phyloP scores from a whole-genome alignment of 2,113 vertebrate genomes.

The Chunga burmeisteri region DNA sequence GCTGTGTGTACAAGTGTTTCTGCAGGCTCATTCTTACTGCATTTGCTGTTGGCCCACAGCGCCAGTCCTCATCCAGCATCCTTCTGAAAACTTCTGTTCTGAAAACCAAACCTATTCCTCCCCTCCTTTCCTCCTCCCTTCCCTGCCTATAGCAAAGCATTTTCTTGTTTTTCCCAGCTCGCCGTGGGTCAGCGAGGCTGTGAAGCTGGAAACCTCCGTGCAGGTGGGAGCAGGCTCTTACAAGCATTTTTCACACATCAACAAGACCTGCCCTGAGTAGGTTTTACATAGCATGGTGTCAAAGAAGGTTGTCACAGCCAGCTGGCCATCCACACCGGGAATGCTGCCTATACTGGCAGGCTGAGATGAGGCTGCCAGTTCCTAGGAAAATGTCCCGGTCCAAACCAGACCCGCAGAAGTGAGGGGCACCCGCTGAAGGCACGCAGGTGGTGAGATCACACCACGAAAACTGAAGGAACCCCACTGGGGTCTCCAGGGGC shows the following conservation, averaged over 20 bases:
- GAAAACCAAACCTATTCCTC: background rate
- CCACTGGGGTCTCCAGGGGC: background rate
- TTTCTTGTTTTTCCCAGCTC: background rate
- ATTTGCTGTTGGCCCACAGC: background rate
- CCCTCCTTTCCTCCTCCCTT: background rate
- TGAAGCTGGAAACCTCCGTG: background rate
- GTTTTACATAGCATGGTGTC: slow-evolving; percentile 31
- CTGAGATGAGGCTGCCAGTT: slow-evolving; percentile 1
- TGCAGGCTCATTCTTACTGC: background rate
- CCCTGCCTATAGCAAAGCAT: background rate
- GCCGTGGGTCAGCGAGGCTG: background rate
- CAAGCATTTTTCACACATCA: slow-evolving; percentile 50
- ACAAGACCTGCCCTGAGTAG: slow-evolving; percentile 37
- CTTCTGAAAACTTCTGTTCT: background rate
- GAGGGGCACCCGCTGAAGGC: background rate
- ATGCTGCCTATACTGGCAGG: slow-evolving; percentile 4
- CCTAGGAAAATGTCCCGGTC: background rate
- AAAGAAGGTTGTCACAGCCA: slow-evolving; percentile 16
- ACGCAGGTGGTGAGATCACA: background rate
- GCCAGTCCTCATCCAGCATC: background rate
- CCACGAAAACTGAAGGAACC: background rate
- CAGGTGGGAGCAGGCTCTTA: slow-evolving; percentile 9
- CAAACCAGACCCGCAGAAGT: background rate
- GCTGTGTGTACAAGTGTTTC: background rate
- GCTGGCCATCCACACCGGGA: background rate